These are phyloP conservation scores for Metalampra italica DNA, from an alignment of 2,888 invertebrate genomes.

Conservation along the genomic window DNA sequence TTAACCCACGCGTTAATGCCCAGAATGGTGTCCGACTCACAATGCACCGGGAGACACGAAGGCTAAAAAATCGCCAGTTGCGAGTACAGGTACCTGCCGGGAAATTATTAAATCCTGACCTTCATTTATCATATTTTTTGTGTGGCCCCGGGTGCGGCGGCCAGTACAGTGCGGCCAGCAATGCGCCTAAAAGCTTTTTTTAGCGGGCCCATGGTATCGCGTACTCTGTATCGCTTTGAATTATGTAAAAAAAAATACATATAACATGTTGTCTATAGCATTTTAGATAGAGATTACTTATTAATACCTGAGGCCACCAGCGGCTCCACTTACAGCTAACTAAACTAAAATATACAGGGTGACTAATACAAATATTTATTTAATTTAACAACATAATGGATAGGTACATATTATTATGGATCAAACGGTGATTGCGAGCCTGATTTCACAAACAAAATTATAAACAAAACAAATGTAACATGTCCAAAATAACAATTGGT, in stretches of 20 bases:
- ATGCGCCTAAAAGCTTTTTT: conserved; percentile 29
- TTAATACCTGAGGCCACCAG: conserved; percentile 44
- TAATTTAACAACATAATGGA: too few relatives aligned
- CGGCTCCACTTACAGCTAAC: conserved; percentile 21
- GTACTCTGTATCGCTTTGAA: neutral
- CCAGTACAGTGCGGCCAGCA: neutral
- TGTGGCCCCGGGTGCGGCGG: conserved; percentile 50
- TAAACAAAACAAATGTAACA: too few relatives aligned
- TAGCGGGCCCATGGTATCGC: conserved; percentile 3
- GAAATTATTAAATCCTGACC: conserved; percentile 66
- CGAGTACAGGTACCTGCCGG: conserved; percentile 57
- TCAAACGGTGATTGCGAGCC: too few relatives aligned
- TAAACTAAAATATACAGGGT: too few relatives aligned
- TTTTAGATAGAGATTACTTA: conserved; percentile 23
- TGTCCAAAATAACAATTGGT: too few relatives aligned
- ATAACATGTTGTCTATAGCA: conserved; percentile 19
- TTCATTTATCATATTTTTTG: conserved; percentile 72
- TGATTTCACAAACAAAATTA: too few relatives aligned
- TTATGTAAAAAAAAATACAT: neutral
- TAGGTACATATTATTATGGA: too few relatives aligned
- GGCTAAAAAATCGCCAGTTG: conserved; percentile 54
- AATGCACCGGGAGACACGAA: conserved; percentile 22
- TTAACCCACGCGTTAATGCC: conserved; percentile 21
- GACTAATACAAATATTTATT: too few relatives aligned
- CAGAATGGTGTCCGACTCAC: conserved; percentile 15